A percentile compares a stretch with the other conserved stretches of the same genome.
These are phyloP conservation scores for Amblyopsis rosae DNA, from an alignment of 2,113 vertebrate species.

Conservation along the genomic window DNA sequence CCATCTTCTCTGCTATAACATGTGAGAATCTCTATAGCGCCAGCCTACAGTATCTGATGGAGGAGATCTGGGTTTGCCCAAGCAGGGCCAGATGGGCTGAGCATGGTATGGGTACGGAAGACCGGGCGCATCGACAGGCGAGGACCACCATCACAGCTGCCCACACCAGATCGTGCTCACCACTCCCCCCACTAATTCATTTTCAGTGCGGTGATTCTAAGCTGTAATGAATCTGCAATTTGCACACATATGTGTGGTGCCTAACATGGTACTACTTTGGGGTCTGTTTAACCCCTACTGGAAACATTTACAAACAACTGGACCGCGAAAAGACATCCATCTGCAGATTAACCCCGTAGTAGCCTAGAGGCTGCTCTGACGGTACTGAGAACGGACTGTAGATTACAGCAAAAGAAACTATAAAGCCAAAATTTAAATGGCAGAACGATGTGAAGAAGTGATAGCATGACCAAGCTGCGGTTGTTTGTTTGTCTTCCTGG, in stretches of 20 bases:
- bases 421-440: slow-evolving; percentile 43
- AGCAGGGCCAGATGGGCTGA: slow-evolving; percentile 77
- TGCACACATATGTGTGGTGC: slow-evolving; percentile 69
- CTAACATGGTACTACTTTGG: slow-evolving; percentile 63
- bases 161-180: slow-evolving; percentile 70
- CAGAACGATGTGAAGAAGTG: slow-evolving; percentile 42
- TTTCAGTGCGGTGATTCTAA: slow-evolving; percentile 65
- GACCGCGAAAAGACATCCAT: slow-evolving; percentile 70
- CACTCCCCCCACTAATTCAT: slow-evolving; percentile 68
- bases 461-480: slow-evolving; percentile 34
- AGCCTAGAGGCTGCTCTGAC: slow-evolving; percentile 52
- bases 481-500: no score
- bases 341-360: slow-evolving; percentile 64
- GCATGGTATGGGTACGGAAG: slow-evolving; percentile 63
- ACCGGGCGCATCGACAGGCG: slow-evolving; percentile 61
- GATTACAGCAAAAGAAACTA: slow-evolving; percentile 19
- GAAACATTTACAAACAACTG: slow-evolving; percentile 80
- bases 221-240: slow-evolving; percentile 74
- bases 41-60: slow-evolving; percentile 65
- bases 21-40: slow-evolving; percentile 56
- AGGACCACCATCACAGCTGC: slow-evolving; percentile 79
- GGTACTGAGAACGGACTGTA: slow-evolving; percentile 54
- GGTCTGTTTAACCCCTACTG: slow-evolving; percentile 68
- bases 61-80: slow-evolving; percentile 68
- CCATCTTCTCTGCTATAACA: slow-evolving; percentile 37